phyloP scores from a whole-genome alignment of 2,888 invertebrate genomes.

The Acleris holmiana region DNA sequence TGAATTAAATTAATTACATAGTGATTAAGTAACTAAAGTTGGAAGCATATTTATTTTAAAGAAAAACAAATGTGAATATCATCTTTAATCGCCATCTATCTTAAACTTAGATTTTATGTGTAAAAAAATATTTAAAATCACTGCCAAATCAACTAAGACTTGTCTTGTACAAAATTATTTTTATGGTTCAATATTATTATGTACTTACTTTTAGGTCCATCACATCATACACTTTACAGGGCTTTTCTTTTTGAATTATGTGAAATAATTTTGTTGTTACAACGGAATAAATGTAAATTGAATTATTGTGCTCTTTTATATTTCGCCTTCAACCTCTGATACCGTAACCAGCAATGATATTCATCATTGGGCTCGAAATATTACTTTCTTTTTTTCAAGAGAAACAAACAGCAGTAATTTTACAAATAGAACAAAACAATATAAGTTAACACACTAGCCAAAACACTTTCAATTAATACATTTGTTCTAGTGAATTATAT shows the following conservation, averaged over 20 bases:
- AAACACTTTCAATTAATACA: no score
- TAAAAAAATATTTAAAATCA: slow-evolving; percentile 26
- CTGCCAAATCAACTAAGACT: slow-evolving; percentile 43
- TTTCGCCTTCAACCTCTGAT: background rate
- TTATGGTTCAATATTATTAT: slow-evolving; percentile 37
- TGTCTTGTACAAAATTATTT: slow-evolving; percentile 43
- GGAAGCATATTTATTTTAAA: no score
- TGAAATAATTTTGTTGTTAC: slow-evolving; percentile 41
- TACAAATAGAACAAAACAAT: no score
- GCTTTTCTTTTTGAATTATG: slow-evolving; percentile 39
- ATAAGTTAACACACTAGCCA: no score
- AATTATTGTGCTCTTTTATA: slow-evolving; percentile 1
- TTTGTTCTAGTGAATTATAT: no score
- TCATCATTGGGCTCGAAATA: no score
- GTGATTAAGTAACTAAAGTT: background rate
- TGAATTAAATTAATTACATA: background rate
- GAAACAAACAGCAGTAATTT: no score
- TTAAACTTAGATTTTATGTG: no score
- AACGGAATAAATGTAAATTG: slow-evolving; percentile 33
- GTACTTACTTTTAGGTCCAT: slow-evolving; percentile 10
- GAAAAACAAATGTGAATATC: no score
- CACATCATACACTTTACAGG: slow-evolving; percentile 23
- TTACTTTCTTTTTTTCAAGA: no score
- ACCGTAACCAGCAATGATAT: background rate
- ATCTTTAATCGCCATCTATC: no score